Percentiles rank a stretch among this genome's conserved stretches.
These are phyloP conservation scores for Polypedilum vanderplanki DNA, from an alignment of 1,140 invertebrate species.

Conservation along the genomic window DNA sequence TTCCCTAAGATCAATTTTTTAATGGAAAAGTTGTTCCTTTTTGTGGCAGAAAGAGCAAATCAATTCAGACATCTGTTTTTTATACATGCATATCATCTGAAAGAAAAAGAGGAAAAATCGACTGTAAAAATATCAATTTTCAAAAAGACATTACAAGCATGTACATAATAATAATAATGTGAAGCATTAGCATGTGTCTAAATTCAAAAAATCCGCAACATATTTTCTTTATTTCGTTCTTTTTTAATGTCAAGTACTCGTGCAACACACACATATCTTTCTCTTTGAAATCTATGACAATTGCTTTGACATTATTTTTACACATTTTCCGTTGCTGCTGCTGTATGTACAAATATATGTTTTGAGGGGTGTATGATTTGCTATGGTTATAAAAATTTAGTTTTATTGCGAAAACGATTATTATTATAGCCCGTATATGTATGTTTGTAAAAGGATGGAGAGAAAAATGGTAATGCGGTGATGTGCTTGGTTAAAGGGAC, in stretches of 20 bases:
- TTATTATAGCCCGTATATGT: background rate
- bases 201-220: background rate
- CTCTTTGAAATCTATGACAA: constrained; percentile 21
- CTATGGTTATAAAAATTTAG: constrained; percentile 5
- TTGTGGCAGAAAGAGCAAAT: background rate
- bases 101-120: background rate
- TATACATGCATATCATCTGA: background rate
- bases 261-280: background rate
- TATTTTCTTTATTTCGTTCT: background rate
- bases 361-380: background rate
- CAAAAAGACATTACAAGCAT: constrained; percentile 2
- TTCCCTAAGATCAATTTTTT: background rate
- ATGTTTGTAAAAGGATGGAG: background rate
- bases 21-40: background rate
- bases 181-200: background rate
- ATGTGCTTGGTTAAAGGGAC: background rate
- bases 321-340: background rate
- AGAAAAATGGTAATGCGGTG: background rate
- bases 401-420: constrained; percentile 25
- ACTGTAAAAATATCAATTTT: background rate
- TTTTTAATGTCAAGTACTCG: background rate
- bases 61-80: background rate
- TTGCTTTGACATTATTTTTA: constrained; percentile 27
- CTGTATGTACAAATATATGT: background rate
- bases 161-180: background rate